Percentiles rank a stretch among this genome's conserved stretches.
phyloP scores from a whole-genome alignment of 2,113 vertebrate species.

The Colistium nudipinnis region DNA sequence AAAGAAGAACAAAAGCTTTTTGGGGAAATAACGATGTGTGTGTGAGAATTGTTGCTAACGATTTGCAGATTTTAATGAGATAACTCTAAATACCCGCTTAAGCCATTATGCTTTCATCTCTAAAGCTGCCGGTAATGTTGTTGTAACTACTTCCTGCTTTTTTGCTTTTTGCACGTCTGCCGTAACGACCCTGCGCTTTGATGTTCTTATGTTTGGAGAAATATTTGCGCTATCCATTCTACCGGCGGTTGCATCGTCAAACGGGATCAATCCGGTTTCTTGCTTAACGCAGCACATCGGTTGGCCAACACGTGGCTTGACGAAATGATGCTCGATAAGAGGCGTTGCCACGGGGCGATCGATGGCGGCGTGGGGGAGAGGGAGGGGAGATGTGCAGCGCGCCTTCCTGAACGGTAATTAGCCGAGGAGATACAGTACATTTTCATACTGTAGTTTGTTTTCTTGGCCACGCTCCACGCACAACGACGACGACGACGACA shows the following conservation, averaged over 20 bases:
- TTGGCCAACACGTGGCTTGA: constrained; percentile 26
- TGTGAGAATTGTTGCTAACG: constrained; percentile 30
- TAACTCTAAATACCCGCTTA: constrained; percentile 37
- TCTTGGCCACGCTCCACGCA: constrained; percentile 38
- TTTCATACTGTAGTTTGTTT: constrained; percentile 21
- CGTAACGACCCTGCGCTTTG: neutral
- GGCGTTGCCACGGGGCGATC: constrained; percentile 38
- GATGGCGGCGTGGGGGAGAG: constrained; percentile 15
- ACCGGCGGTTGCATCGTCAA: constrained; percentile 20
- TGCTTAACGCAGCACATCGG: constrained; percentile 56
- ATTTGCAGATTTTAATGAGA: constrained; percentile 38
- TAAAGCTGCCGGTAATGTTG: constrained; percentile 3
- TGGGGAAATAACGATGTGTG: neutral
- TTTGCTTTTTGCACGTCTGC: neutral
- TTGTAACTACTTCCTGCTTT: neutral
- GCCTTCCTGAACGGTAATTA: constrained; percentile 45
- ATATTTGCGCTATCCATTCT: constrained; percentile 42
- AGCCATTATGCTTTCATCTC: constrained; percentile 34
- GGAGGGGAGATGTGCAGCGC: constrained; percentile 30
- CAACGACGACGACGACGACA: too few relatives aligned
- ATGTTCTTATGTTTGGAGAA: constrained; percentile 9
- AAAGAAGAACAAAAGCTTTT: constrained; percentile 25
- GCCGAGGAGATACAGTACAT: constrained; percentile 19
- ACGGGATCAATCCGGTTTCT: constrained; percentile 39
- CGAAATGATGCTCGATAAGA: constrained; percentile 34